Percentiles rank a stretch among this genome's conserved stretches.
Conservation (phyloP, 2,113 vertebrate genomes). For the Cryptoleucopteryx plumbea region DNA sequence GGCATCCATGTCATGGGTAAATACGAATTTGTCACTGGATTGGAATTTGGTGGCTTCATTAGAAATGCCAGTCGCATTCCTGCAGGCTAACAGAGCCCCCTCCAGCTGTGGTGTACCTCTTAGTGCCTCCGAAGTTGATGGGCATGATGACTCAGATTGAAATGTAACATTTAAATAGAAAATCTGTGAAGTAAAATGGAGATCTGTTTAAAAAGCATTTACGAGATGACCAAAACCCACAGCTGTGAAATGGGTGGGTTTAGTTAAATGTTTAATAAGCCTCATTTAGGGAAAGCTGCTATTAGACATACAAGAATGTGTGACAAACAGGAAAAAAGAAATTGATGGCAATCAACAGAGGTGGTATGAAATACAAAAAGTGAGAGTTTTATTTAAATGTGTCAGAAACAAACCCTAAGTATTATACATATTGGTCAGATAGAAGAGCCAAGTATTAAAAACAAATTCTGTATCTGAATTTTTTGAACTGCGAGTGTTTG, state of each 20-base stretch:
- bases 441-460: neutral
- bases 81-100: neutral
- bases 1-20: neutral
- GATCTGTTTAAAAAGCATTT: neutral
- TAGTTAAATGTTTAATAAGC: neutral
- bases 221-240: neutral
- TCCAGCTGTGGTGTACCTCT: neutral
- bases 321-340: neutral
- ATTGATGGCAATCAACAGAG: neutral
- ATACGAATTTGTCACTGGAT: neutral
- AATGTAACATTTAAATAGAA: neutral
- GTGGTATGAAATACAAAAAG: neutral
- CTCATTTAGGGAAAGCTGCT: neutral
- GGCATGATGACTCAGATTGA: neutral
- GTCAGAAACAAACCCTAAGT: neutral
- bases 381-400: neutral
- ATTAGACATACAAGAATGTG: neutral
- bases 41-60: constrained; percentile 45
- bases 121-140: neutral
- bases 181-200: neutral
- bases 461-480: neutral
- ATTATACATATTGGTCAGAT: neutral
- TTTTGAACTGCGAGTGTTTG: neutral
- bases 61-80: neutral
- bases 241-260: neutral